These are phyloP conservation scores for Elanus axillaris DNA, from an alignment of 2,113 vertebrate species.

Conservation along the genomic window DNA sequence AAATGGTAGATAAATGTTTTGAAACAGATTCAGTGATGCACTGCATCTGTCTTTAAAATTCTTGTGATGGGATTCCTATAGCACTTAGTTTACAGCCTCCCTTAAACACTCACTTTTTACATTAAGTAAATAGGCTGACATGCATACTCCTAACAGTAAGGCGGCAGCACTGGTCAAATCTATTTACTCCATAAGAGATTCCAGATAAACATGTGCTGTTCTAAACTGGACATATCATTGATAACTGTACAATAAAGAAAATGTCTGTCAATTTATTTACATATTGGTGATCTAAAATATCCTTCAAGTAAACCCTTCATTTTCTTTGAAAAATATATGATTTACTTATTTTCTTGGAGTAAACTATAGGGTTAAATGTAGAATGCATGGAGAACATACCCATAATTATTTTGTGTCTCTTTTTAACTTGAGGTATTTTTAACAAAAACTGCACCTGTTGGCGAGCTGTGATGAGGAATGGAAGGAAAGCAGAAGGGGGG, in stretches of 20 bases:
- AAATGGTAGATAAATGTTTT: not conserved
- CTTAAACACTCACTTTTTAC: not conserved
- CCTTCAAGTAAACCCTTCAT: not conserved
- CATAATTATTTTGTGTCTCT: not conserved
- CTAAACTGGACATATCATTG: not conserved
- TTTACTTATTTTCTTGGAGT: not conserved
- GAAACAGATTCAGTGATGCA: not conserved
- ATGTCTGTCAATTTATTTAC: not conserved
- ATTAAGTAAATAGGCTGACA: not conserved
- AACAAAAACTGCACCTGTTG: not conserved
- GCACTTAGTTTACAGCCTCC: not conserved
- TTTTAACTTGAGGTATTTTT: not conserved
- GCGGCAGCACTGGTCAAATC: not conserved
- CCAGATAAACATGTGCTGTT: not conserved
- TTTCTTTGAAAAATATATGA: not conserved
- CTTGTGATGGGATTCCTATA: not conserved
- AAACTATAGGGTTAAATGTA: not conserved
- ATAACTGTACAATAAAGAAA: not conserved
- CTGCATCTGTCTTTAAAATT: not conserved
- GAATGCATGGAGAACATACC: not conserved
- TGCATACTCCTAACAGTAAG: not conserved
- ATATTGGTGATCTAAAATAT: not conserved
- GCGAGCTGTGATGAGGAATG: not conserved
- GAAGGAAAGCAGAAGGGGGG: not conserved
- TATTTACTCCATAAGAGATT: not conserved